Percentiles rank a stretch among this genome's conserved stretches.
These are phyloP conservation scores for Muntiacus muntjak DNA, from an alignment of 2,113 vertebrate species.

Conservation along the genomic window DNA sequence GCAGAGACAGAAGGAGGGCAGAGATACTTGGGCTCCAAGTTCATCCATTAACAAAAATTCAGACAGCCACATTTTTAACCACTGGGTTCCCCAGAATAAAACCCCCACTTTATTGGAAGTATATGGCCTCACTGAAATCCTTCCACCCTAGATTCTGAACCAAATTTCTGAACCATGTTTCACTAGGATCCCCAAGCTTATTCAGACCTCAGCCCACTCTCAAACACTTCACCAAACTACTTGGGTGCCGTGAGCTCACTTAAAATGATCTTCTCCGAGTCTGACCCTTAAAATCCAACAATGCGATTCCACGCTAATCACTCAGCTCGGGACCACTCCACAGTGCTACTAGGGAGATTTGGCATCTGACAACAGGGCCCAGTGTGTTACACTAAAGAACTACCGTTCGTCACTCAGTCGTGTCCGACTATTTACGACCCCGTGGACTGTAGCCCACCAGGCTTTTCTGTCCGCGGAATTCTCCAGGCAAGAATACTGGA, in stretches of 20 bases:
- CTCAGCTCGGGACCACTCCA: neutral
- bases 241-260: neutral
- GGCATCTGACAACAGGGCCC: neutral
- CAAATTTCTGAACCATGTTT: neutral
- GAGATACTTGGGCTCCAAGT: neutral
- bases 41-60: neutral
- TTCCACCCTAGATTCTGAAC: neutral
- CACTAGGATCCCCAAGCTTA: neutral
- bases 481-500: neutral
- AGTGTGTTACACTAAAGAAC: neutral
- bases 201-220: neutral
- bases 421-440: fast-evolving
- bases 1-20: neutral
- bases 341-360: neutral
- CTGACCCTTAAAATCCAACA: neutral
- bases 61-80: neutral
- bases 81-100: neutral
- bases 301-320: neutral
- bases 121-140: neutral
- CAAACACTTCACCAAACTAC: neutral
- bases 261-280: neutral
- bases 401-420: neutral
- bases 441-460: neutral
- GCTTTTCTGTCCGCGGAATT: neutral
- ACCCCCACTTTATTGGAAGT: neutral